Percentiles rank a stretch among this genome's conserved stretches.
phyloP scores from a whole-genome alignment of 2,888 invertebrate genomes.

The Itoplectis maculator region DNA sequence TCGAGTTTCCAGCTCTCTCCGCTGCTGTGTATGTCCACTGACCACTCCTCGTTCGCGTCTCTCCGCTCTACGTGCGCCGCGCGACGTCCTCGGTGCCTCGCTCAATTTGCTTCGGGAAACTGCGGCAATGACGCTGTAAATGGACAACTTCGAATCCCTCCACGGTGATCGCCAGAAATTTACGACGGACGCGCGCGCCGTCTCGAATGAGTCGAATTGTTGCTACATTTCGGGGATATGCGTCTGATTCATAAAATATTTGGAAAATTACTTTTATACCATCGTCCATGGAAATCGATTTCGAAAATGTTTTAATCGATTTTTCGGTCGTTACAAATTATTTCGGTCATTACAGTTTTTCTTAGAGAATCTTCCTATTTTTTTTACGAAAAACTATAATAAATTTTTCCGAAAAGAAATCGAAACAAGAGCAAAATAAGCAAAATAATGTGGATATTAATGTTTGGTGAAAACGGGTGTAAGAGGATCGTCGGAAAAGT shows the following conservation, averaged over 20 bases:
- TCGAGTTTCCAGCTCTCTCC: constrained; percentile 6
- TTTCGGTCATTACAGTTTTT: no score
- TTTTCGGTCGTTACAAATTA: no score
- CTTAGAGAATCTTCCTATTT: no score
- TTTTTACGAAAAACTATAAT: background rate
- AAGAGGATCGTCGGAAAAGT: constrained; percentile 7
- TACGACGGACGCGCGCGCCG: no score
- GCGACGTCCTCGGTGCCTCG: background rate
- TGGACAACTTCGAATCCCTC: constrained; percentile 11
- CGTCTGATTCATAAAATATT: no score
- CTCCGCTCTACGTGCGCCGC: background rate
- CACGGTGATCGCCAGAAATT: no score
- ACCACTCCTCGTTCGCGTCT: constrained; percentile 2
- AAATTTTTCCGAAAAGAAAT: background rate
- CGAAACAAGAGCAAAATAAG: background rate
- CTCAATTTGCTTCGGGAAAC: constrained; percentile 28
- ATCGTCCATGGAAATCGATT: no score
- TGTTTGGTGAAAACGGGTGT: background rate
- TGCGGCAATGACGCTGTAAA: constrained; percentile 27
- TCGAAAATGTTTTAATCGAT: no score
- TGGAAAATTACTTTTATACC: no score
- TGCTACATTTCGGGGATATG: no score
- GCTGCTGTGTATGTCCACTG: constrained; percentile 8
- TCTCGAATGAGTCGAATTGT: no score
- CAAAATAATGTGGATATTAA: constrained; percentile 13